phyloP scores from a whole-genome alignment of 1,140 invertebrate species.

The Thaumatotibia leucotreta region DNA sequence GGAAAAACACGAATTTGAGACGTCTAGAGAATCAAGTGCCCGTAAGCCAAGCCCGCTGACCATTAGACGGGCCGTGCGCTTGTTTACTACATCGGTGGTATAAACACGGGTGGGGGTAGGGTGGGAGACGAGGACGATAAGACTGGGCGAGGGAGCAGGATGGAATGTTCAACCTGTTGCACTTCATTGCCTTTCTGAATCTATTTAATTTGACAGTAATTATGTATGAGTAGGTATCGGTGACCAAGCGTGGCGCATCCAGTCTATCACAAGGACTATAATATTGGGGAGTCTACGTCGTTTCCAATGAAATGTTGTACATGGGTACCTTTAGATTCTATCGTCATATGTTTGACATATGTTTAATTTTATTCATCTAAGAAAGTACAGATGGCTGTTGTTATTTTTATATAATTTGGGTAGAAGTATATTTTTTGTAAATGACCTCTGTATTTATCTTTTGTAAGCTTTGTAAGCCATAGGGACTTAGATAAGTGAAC shows the following conservation, averaged over 20 bases:
- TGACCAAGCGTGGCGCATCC: constrained; percentile 61
- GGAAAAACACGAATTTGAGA: background rate
- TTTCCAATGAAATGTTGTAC: constrained; percentile 61
- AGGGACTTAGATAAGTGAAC: constrained; percentile 68
- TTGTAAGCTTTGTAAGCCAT: constrained; percentile 73
- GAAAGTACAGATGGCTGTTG: constrained; percentile 76
- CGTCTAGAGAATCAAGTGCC: background rate
- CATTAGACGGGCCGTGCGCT: background rate
- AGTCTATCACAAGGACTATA: constrained; percentile 41
- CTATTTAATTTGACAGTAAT: constrained; percentile 23
- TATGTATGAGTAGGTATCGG: constrained; percentile 35
- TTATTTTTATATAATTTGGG: constrained; percentile 77
- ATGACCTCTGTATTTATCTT: constrained; percentile 75
- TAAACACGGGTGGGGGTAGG: background rate
- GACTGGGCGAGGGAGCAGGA: constrained; percentile 11
- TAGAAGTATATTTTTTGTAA: constrained; percentile 76
- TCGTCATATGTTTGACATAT: constrained; percentile 75
- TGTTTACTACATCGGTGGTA: background rate
- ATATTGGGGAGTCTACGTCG: constrained; percentile 30
- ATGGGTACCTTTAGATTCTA: constrained; percentile 72
- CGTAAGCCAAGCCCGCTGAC: background rate
- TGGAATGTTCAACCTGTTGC: constrained; percentile 20
- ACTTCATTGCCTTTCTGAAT: constrained; percentile 35
- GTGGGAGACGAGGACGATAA: background rate
- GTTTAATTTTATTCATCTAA: constrained; percentile 77